Evolutionary conservation across 2,888 invertebrate species (phyloP), one percentile per base, ranked within the genome.

Genomic region (Hybos culiciformis): DNA sequence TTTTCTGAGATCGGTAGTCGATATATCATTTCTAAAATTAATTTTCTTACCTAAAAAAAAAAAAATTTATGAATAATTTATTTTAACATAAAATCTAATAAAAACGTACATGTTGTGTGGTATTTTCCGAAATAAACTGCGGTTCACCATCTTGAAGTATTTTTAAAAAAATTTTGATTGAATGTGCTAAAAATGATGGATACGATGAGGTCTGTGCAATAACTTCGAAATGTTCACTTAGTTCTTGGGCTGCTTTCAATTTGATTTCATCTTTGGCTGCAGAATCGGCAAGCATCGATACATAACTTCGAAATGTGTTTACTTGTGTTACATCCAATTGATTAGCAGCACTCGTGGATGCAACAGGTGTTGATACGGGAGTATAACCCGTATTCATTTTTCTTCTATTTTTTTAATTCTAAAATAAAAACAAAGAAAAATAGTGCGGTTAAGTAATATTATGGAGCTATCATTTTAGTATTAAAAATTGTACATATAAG

Each of bases 161-260:
- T 62, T 87, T 88, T 36, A 96, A 70, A 59, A 97, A 94, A 53
- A 86, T 84, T 60, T 87, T 85, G 51, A 96, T 73, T 1, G 92
- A 80, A 58, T 88, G 87, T 45, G 93, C 91, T 49, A 96, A 70
- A 62, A 94, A 92, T 46, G 80, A 78, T 18, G 86, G 82, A 66
- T 94, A 94, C 49, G 86, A 82, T 0, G 85, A 75, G n/a, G 88
- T 87, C 53, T 83, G 78, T 48, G 91, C 75, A 54, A 94, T 91
- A 43, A 90, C 91, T 77, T 98, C 97, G 63, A 97, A 90, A 66
- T 92, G 91, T 68, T 93, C 92, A 64, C 90, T 93, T 12, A 98
- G 73, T 62, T 96, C 96, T 66, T 96, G 91, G 0, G 91, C 90
- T 15, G 92, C 92, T 69, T 93, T 92, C 29, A 94, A 69, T 66